Base-by-base conservation (phyloP, 1,140 invertebrate species). In the Oncopodura yosiiana region DNA sequence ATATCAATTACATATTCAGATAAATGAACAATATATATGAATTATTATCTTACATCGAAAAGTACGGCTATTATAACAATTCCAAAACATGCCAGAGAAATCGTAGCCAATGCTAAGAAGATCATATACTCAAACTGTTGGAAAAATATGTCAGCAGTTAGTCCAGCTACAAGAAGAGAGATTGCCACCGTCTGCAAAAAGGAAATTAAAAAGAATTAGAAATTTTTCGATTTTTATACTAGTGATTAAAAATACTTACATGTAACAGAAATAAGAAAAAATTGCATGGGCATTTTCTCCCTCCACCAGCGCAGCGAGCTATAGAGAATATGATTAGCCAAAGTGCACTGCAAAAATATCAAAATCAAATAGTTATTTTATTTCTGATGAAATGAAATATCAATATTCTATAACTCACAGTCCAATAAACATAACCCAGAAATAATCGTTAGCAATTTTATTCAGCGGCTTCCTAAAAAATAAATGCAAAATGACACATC, bases 381-480 rank as follows among this genome's bases (percentile, higher is more conserved):
- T 14, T 24, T 11, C 4, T 48, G 11, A 5, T 32, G n/a, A 21
- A n/a, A 16, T 23, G 27, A 32, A 21, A 37, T 4, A 49, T 6
- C 21, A 27, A 29, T 27, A 23, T 8, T 11, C 23, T 5, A 16
- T n/a, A 12, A 44, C 46, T 56, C 45, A 50, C 54, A 51, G 29
- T 21, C 46, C 48, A 44, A 51, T 11, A 45, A 56, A 56, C 18
- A 50, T 56, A n/a, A 56, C 24, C 54, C 54, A 56, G 46, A 43
- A 42, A 30, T 39, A 50, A n/a, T 38, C 32, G 21, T 39, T 26
- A n/a, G 18, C 46, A 56, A 39, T 27, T 36, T 37, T 19, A 11
- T 29, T 24, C 14, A 53, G 16, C 1, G 38, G 29, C 19, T 55
- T 48, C 45, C 53, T 55, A 45, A 26, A 44, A 6, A 21, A 23